Evolutionary conservation across 2,888 invertebrate genomes (phyloP).

Genomic region (Eupelmus urozonus): DNA sequence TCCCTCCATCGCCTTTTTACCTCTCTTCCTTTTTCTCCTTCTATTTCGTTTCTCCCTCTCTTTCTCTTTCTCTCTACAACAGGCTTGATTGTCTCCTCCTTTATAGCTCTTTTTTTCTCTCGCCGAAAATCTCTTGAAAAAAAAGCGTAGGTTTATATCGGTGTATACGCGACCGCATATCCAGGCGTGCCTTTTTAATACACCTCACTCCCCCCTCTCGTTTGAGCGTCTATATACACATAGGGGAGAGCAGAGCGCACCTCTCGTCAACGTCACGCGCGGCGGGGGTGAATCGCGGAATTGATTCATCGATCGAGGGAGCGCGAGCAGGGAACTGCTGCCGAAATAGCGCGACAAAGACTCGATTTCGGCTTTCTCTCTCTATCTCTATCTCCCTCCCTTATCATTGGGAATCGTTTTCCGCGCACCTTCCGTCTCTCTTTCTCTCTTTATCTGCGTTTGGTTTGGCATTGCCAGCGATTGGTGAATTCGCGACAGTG

Average conservation of each 20-base stretch:
- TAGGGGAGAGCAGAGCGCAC: slow-evolving; percentile 5
- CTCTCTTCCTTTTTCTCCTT: slow-evolving; percentile 56
- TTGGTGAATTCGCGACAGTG: not conserved
- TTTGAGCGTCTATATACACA: slow-evolving; percentile 5
- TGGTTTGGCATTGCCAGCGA: no score
- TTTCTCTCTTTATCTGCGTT: not conserved
- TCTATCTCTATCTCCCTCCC: slow-evolving; percentile 50
- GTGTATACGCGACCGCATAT: slow-evolving; percentile 69
- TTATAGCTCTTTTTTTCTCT: slow-evolving; percentile 38
- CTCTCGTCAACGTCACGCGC: slow-evolving; percentile 75
- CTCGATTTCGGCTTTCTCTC: slow-evolving; percentile 55
- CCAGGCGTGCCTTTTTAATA: slow-evolving; percentile 72
- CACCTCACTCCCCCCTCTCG: slow-evolving; percentile 67
- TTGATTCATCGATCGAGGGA: slow-evolving; percentile 76
- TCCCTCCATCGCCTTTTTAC: slow-evolving; percentile 43
- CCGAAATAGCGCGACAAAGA: slow-evolving; percentile 74
- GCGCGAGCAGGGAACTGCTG: slow-evolving; percentile 67
- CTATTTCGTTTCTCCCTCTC: not conserved
- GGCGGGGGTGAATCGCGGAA: slow-evolving; percentile 71
- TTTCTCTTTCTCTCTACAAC: slow-evolving; percentile 9
- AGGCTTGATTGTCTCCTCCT: not conserved
- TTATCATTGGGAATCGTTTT: slow-evolving; percentile 44
- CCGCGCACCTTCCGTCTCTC: slow-evolving; percentile 14
- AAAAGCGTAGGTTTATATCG: no score
- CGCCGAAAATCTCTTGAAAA: slow-evolving; percentile 56